phyloP scores from a whole-genome alignment of 2,888 invertebrate genomes.

The Pecten maximus region DNA sequence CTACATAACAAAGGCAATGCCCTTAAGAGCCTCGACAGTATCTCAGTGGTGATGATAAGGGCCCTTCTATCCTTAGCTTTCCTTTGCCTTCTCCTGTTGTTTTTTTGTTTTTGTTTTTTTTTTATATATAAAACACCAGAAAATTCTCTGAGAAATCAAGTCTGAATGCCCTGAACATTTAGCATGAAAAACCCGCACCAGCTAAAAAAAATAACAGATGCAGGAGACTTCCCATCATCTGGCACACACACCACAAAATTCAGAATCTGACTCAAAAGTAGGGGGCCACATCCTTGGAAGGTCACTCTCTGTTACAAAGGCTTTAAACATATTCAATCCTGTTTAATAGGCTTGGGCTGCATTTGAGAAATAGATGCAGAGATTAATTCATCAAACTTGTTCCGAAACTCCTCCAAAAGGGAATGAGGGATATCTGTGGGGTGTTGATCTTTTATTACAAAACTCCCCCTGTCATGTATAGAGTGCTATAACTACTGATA shows the following conservation, averaged over 20 bases:
- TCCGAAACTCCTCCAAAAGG: background rate
- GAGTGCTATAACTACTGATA: slow-evolving; percentile 43
- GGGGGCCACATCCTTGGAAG: background rate
- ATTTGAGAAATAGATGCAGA: background rate
- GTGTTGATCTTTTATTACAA: slow-evolving; percentile 37
- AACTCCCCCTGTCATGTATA: slow-evolving; percentile 30
- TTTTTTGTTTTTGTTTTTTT: too few species aligned
- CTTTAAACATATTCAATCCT: background rate
- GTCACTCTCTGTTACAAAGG: background rate
- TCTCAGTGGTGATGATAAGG: background rate
- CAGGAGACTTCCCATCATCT: background rate
- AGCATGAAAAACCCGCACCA: background rate
- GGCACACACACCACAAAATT: background rate
- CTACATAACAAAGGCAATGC: slow-evolving; percentile 28
- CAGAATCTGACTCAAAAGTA: background rate
- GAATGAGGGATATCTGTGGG: background rate
- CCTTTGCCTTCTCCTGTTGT: background rate
- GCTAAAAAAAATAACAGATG: background rate
- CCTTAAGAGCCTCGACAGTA: background rate
- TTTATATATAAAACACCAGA: background rate
- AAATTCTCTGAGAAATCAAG: background rate
- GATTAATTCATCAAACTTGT: background rate
- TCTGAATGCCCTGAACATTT: background rate
- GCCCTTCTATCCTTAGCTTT: background rate
- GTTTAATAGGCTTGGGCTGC: background rate